Conservation (phyloP, 1,140 invertebrate genomes). For the Sinella curviseta region DNA sequence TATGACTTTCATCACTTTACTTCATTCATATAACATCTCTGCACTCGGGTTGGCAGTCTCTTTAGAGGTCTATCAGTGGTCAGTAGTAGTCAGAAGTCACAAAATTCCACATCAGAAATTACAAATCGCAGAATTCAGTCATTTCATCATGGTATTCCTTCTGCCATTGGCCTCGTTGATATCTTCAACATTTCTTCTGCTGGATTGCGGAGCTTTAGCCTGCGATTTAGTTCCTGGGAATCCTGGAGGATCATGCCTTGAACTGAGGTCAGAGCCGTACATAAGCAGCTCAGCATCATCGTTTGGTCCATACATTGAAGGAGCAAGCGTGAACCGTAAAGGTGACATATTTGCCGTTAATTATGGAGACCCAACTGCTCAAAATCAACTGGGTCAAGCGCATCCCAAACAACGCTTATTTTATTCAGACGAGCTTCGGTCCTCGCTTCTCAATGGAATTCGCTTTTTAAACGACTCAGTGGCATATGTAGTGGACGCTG, state of each 20-base stretch:
- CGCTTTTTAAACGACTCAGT: slow-evolving; percentile 14
- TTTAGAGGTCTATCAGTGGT: no score
- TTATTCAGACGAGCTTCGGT: slow-evolving; percentile 18
- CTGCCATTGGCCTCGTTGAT: neutral
- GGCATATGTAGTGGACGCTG: slow-evolving; percentile 36
- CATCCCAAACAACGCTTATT: slow-evolving; percentile 31
- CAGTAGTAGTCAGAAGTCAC: no score
- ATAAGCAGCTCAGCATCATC: slow-evolving; percentile 17
- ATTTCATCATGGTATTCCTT: neutral
- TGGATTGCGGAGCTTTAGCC: neutral
- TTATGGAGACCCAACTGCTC: slow-evolving; percentile 18
- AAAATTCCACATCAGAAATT: no score
- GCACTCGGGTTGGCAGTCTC: no score
- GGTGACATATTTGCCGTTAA: slow-evolving; percentile 41
- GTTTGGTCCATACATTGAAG: slow-evolving; percentile 40
- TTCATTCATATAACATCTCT: no score
- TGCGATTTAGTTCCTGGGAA: neutral
- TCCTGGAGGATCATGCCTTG: slow-evolving; percentile 5
- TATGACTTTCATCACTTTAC: no score
- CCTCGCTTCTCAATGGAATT: slow-evolving; percentile 34
- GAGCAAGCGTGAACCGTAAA: slow-evolving; percentile 25
- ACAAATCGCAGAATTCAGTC: neutral
- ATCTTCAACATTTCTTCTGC: neutral
- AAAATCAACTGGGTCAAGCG: slow-evolving; percentile 33
- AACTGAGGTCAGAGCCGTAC: neutral